Percentiles rank a stretch among this genome's conserved stretches.
These are phyloP conservation scores for Adelphocoris suturalis DNA, from an alignment of 2,888 invertebrate genomes.

Conservation along the genomic window DNA sequence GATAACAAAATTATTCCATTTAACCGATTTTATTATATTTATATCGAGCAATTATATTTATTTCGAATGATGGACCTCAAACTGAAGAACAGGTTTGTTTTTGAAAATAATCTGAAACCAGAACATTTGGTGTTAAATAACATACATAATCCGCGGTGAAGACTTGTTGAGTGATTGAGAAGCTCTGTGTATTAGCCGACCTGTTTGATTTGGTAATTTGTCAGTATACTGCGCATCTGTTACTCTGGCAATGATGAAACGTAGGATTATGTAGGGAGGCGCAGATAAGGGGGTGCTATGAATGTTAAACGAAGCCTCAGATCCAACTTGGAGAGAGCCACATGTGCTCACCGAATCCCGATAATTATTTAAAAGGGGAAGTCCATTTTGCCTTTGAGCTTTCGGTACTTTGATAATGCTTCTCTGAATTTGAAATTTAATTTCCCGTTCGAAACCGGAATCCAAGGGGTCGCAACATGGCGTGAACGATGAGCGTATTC, in stretches of 20 bases:
- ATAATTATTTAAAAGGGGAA: conserved; percentile 60
- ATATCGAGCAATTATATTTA: too few species aligned
- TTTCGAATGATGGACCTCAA: too few species aligned
- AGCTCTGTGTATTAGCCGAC: not conserved
- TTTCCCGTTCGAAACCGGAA: conserved; percentile 12
- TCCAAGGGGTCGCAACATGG: not conserved
- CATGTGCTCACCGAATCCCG: conserved; percentile 49
- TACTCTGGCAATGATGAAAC: conserved; percentile 27
- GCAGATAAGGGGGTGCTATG: not conserved
- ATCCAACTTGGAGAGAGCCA: conserved; percentile 19
- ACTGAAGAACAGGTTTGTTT: too few species aligned
- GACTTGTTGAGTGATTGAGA: not conserved
- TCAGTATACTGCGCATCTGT: conserved; percentile 1
- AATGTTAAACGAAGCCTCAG: conserved; percentile 60
- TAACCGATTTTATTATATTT: too few species aligned
- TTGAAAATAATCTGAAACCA: too few species aligned
- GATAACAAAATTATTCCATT: too few species aligned
- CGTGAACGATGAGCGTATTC: not conserved
- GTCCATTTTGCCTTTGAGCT: conserved; percentile 26
- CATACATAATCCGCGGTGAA: not conserved
- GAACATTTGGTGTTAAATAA: too few species aligned
- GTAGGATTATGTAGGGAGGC: conserved; percentile 16
- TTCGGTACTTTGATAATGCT: not conserved
- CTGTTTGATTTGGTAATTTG: conserved; percentile 36
- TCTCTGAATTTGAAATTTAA: conserved; percentile 36